These are phyloP conservation scores for Misgurnus mizolepis DNA, from an alignment of 2,113 vertebrate species.

Conservation along the genomic window DNA sequence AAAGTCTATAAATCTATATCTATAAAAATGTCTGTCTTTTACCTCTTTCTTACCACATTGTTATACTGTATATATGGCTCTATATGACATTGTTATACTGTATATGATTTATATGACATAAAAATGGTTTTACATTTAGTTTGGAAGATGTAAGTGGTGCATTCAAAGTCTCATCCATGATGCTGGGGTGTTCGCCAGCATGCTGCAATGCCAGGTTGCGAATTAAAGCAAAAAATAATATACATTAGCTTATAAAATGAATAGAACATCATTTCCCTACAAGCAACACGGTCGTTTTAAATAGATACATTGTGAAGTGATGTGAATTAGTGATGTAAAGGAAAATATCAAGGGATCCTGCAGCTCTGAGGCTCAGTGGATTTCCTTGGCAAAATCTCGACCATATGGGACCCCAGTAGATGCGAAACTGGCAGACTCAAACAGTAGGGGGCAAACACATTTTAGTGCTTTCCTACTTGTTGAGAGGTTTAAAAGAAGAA, in stretches of 20 bases:
- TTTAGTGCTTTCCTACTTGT: too few relatives aligned
- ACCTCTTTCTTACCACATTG: background rate
- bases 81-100: too few relatives aligned
- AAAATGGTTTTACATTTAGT: too few relatives aligned
- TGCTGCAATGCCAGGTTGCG: background rate
- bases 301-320: background rate
- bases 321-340: background rate
- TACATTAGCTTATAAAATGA: background rate
- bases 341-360: background rate
- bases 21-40: background rate
- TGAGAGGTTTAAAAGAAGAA: too few relatives aligned
- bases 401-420: slow-evolving; percentile 22
- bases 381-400: slow-evolving; percentile 12
- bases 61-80: too few relatives aligned
- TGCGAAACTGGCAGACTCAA: slow-evolving; percentile 8
- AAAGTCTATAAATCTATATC: background rate
- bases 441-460: background rate
- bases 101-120: too few relatives aligned
- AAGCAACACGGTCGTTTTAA: background rate
- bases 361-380: slow-evolving; percentile 6
- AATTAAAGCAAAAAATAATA: too few relatives aligned
- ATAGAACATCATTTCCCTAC: background rate
- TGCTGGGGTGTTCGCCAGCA: background rate
- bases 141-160: too few relatives aligned
- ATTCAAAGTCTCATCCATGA: too few relatives aligned